Evolutionary conservation across 2,888 invertebrate species (phyloP), one percentile per base, ranked within the genome.

Genomic region (Vanessa cardui): DNA sequence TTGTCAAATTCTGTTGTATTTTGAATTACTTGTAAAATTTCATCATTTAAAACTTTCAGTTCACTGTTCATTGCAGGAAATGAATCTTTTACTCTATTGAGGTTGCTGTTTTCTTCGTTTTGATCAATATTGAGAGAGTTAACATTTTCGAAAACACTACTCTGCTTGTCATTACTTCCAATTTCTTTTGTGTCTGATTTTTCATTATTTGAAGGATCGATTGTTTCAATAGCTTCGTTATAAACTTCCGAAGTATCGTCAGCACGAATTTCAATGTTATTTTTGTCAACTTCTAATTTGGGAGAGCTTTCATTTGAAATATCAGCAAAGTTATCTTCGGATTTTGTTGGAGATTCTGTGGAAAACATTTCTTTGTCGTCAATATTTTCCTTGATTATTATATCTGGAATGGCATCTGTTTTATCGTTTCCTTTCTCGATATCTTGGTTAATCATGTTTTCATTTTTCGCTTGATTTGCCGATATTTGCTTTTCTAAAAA

Each of bases 311-410:
- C 88, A 73, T 83, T 86, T 2, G 90, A 90, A 31, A 88, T 77
- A 72, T 91, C 88, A 58, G 82, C 89, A 70, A 89, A 88, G 62
- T 90, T 87, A 58, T 90, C 87, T 67, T 90, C 89, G 12, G 91
- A 88, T 76, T 87, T 88, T 4, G 79, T 78, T 18, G 88, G 85
- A 44, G 89, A 89, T 73, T 80, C 84, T 21, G 77, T 74, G 18
- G 78, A 74, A 64, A 74, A 73, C 56, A 72, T 77, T 47, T 79
- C 77, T 73, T 80, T 83, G 61, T 81, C 81, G 52, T 81, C 82
- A 58, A 47, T 18, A 33, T 68, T 64, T 44, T 21, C 59, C 31
- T 64, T 63, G 9, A 59, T 20, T 15, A 56, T 62, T 44, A 31
- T 45, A 16, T 64, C 44, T 54, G 52, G 58, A 20, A 18, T 47